Conservation (phyloP, 2,113 vertebrate genomes). For the Phasianus colchicus region DNA sequence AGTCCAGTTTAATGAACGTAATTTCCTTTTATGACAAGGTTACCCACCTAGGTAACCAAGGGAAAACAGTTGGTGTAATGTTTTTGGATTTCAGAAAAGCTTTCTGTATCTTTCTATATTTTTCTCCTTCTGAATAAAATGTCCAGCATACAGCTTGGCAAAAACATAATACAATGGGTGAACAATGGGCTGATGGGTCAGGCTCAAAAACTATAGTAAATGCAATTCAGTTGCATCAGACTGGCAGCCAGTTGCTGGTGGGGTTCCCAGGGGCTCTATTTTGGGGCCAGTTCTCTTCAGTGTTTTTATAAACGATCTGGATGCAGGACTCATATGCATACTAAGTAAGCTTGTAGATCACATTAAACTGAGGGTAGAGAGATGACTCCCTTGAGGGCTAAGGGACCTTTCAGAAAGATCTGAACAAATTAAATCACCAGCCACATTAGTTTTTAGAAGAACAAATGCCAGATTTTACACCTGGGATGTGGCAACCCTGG, state of each 20-base stretch:
- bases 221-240: not conserved
- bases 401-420: not conserved
- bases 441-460: not conserved
- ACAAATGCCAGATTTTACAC: not conserved
- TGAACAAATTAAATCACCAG: not conserved
- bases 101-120: not conserved
- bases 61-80: not conserved
- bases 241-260: not conserved
- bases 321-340: not conserved
- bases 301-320: not conserved
- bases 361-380: not conserved
- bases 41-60: not conserved
- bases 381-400: not conserved
- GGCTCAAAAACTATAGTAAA: not conserved
- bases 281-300: not conserved
- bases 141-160: not conserved
- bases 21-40: not conserved
- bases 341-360: not conserved
- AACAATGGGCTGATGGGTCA: not conserved
- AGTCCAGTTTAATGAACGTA: not conserved
- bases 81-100: not conserved
- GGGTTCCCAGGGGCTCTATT: not conserved
- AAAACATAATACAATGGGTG: not conserved
- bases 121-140: not conserved
- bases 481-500: not conserved